Evolutionary conservation across 2,888 invertebrate species (phyloP).

Genomic region (Xestoiulus laeticollis): DNA sequence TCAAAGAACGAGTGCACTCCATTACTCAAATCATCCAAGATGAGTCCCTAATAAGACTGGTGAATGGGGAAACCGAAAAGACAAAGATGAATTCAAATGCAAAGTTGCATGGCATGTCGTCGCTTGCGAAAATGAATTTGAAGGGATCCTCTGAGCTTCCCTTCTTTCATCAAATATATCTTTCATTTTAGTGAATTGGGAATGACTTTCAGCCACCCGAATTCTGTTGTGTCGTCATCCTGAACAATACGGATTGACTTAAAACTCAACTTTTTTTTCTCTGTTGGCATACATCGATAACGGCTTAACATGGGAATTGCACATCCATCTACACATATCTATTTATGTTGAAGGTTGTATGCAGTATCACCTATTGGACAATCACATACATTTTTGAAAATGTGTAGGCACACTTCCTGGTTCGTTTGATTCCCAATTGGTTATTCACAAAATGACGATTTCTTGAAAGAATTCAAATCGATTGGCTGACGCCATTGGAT

Average conservation of each 20-base stretch:
- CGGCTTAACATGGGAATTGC: conserved; percentile 33
- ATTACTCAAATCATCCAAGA: neutral
- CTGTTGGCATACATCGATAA: neutral
- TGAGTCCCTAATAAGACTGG: neutral
- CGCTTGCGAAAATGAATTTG: conserved; percentile 13
- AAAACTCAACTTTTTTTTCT: neutral
- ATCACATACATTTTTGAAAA: neutral
- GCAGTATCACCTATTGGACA: neutral
- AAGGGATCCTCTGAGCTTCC: neutral
- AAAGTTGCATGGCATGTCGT: conserved; percentile 6
- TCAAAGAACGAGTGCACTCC: neutral
- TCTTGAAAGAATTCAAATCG: conserved; percentile 10
- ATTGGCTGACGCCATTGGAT: neutral
- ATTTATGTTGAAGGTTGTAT: neutral
- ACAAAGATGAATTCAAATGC: conserved; percentile 31
- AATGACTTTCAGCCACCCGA: neutral
- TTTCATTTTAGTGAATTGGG: conserved; percentile 34
- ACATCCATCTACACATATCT: conserved; percentile 5
- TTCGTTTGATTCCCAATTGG: neutral
- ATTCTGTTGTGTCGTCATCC: conserved; percentile 27
- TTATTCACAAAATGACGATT: conserved; percentile 16
- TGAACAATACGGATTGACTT: neutral
- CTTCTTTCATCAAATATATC: conserved; percentile 1
- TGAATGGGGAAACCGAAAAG: neutral
- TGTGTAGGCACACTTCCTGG: neutral